phyloP scores from a whole-genome alignment of 1,140 invertebrate species.

The Pygmarrhopalites habei region DNA sequence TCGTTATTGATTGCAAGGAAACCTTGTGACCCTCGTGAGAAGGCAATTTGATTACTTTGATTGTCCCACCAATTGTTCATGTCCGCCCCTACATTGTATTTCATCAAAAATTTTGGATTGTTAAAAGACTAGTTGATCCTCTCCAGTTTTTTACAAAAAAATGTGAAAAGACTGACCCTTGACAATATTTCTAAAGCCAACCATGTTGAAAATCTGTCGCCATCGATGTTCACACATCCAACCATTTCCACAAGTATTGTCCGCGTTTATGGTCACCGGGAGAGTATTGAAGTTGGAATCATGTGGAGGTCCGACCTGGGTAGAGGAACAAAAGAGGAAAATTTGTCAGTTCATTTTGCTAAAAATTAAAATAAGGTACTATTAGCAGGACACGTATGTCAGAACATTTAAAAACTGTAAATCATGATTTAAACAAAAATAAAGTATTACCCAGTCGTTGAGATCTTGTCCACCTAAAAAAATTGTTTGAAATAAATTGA shows the following conservation, averaged over 20 bases:
- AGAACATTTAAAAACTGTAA: too few species aligned
- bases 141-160: too few species aligned
- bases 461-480: too few species aligned
- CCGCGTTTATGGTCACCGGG: constrained; percentile 56
- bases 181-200: constrained; percentile 61
- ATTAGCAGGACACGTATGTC: too few species aligned
- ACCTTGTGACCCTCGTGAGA: constrained; percentile 43
- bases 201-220: constrained; percentile 70
- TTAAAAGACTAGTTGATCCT: too few species aligned
- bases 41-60: constrained; percentile 45
- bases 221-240: constrained; percentile 88
- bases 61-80: constrained; percentile 46
- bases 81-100: constrained; percentile 33
- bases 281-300: constrained; percentile 56
- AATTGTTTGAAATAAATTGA: too few species aligned
- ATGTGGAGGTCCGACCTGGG: constrained; percentile 53
- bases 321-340: too few species aligned
- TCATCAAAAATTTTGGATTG: too few species aligned
- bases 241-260: constrained; percentile 63
- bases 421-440: too few species aligned
- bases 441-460: too few species aligned
- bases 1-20: constrained; percentile 48
- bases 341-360: too few species aligned
- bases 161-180: constrained; percentile 40
- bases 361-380: too few species aligned